Base-by-base conservation (phyloP, 2,797 vertebrate species). In the Parambassis ranga region DNA sequence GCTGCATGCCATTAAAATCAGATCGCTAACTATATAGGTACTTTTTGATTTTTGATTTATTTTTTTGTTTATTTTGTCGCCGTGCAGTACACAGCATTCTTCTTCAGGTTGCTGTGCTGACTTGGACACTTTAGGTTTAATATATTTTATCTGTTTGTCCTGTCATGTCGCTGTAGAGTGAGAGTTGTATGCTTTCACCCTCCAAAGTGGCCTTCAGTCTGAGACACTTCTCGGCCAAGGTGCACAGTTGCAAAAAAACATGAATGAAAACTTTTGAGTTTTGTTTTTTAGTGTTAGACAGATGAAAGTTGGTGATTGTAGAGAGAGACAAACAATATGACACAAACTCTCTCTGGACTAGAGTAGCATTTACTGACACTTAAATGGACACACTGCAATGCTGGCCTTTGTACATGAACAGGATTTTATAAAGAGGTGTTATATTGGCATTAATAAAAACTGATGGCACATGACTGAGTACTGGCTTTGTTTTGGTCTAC, bases 341-440 rank as follows among this genome's bases (percentile, higher is more conserved):
- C 35, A 11, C 18, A 52, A 44, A 39, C 22, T 57, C 58, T 64
- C 49, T 70, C 55, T 80, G 65, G 55, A 73, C 69, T 28, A 49
- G 59, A 82, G 71, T 55, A 73, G 69, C 70, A 73, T 65, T 51
- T 55, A 61, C 72, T 72, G 58, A 78, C 71, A 47, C 51, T 72
- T 75, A 73, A 67, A 80, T 47, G 71, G 49, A 81, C 61, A 47
- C 65, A 51, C 60, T 41, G 63, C 73, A 65, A 56, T 75, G 75
- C 72, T 73, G 71, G 51, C 65, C 66, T 81, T 85, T 87, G 78
- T 81, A 82, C 75, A 77, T 42, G 68, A 87, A 62, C 69, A 78
- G 71, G 68, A 78, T 87, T 89, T 88, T 86, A 76, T 83, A 83
- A 84, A 87, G 77, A 92, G 81, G 77, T 92, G 87, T 91, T 84